Evolutionary conservation across 2,888 invertebrate species (phyloP).

Genomic region (Pollenia amentaria): DNA sequence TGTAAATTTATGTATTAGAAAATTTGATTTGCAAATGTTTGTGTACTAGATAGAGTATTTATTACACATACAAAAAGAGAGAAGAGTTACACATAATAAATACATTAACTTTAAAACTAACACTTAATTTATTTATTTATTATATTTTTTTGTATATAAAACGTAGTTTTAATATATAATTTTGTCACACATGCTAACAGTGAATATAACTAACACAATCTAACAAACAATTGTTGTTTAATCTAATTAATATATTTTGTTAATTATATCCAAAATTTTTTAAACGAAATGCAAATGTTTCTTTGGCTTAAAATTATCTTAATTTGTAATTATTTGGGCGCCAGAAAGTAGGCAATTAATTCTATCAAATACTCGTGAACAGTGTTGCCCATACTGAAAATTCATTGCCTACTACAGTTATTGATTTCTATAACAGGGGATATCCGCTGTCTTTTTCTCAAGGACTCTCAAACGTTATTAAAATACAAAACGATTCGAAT

Average conservation of each 20-base stretch:
- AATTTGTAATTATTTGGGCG: no score
- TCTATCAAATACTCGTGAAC: no score
- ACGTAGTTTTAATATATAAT: constrained; percentile 6
- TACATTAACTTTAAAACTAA: constrained; percentile 22
- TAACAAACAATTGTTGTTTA: constrained; percentile 18
- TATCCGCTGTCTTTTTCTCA: no score
- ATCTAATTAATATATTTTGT: constrained; percentile 16
- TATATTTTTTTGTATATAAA: neutral
- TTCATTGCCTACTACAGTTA: no score
- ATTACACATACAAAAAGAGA: constrained; percentile 17
- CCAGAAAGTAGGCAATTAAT: no score
- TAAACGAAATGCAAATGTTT: constrained; percentile 26
- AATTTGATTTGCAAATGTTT: constrained; percentile 28
- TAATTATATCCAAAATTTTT: neutral
- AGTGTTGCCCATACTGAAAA: no score
- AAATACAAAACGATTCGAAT: no score
- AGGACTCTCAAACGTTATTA: no score
- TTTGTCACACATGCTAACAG: constrained; percentile 68
- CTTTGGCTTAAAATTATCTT: no score
- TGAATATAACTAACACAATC: constrained; percentile 36
- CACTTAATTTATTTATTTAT: neutral
- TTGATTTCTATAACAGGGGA: no score
- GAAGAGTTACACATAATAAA: constrained; percentile 14
- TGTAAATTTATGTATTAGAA: constrained; percentile 18
- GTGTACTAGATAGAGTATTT: constrained; percentile 28